phyloP scores from a whole-genome alignment of 2,113 vertebrate species.

The Bubalus kerabau region DNA sequence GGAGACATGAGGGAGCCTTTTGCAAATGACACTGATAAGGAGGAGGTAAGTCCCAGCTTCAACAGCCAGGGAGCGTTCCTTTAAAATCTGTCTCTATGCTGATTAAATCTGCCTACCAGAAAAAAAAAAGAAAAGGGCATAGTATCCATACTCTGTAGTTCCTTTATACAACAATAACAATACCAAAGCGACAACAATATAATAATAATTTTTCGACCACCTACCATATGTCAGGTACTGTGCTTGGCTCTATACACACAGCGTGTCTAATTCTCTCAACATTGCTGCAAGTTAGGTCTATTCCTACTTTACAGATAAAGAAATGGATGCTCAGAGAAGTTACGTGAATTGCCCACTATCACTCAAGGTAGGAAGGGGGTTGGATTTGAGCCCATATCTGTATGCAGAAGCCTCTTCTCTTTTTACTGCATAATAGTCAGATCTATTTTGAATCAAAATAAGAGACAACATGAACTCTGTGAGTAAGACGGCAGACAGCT shows the following conservation, averaged over 20 bases:
- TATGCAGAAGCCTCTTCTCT: not conserved
- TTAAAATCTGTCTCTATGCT: not conserved
- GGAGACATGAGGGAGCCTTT: not conserved
- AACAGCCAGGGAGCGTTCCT: not conserved
- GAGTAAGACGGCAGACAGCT: not conserved
- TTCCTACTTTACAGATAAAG: not conserved
- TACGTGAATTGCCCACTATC: not conserved
- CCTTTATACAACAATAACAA: not conserved
- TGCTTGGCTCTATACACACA: not conserved
- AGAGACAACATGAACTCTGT: not conserved
- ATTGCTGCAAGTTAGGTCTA: not conserved
- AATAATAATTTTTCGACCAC: not conserved
- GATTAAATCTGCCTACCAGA: not conserved
- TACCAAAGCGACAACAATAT: not conserved
- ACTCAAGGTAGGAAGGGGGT: not conserved
- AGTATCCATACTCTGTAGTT: not conserved
- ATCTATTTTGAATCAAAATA: not conserved
- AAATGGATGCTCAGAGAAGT: not conserved
- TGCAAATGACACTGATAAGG: not conserved
- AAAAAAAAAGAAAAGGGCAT: not conserved
- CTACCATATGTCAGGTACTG: not conserved
- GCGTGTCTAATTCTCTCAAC: not conserved
- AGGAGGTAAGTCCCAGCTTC: not conserved
- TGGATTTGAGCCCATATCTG: not conserved
- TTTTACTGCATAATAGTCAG: not conserved